Evolutionary conservation across 2,888 invertebrate genomes (phyloP), one percentile per base, ranked within the genome.

Genomic region (Arctia plantaginis): DNA sequence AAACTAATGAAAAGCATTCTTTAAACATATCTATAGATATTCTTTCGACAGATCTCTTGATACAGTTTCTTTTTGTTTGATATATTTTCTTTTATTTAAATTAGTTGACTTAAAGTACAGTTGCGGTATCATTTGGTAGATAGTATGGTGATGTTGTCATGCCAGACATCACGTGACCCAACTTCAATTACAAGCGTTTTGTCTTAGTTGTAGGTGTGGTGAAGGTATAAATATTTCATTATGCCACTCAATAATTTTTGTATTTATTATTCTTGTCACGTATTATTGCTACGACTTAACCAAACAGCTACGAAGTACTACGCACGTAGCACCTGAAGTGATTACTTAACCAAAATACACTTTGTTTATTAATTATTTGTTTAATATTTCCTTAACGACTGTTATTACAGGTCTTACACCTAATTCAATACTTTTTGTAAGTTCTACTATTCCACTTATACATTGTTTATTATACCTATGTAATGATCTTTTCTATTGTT

Each of bases 261-360:
- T 62, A 18, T 62, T 62, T 18, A 62, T 62, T 62, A 30, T 62
- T 30, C 62, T 30, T 59, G 27, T 59, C 27, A 27, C 59, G 59
- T 59, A 13, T 15, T 13, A 27, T 4, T 62, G 62, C 30, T 62
- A 62, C 30, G 62, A 18, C 7, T 7, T 30, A 15, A 62, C 1
- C 30, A 62, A 62, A 62, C 62, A 30, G 62, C 18, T 62, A 62
- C 62, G 30, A 62, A 62, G 62, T 18, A 30, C 62, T 62, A 62
- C 62, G 30, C 18, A 18, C 62, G 62, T 62, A 30, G 62, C 30
- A 18, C 15, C 18, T 62, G 6, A 6, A 18, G 18, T 18, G 18
- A 30, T 62, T 8, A 62, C 62, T 30, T 30, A 30, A 62, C 62
- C 6, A 62, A 30, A 30, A 18, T 30, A n/a, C 12, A 51, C 3